Conservation (phyloP, 2,113 vertebrate species). For the Apus apus region DNA sequence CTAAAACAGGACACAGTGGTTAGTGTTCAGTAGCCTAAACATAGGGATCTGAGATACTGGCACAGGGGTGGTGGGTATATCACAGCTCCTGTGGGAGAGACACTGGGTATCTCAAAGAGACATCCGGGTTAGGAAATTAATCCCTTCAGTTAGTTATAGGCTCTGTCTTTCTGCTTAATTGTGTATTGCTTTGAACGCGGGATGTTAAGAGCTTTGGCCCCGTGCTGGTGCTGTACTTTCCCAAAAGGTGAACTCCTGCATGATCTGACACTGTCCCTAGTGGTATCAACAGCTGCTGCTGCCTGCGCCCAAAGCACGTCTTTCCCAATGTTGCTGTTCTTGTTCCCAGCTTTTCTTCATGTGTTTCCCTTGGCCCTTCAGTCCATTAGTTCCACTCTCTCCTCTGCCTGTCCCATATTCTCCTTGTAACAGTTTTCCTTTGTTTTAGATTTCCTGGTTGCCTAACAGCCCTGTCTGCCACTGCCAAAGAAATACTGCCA, state of each 20-base stretch:
- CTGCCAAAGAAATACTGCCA: conserved; percentile 10
- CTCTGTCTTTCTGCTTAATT: not conserved
- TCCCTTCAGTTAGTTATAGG: not conserved
- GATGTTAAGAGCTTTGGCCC: not conserved
- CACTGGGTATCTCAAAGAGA: not conserved
- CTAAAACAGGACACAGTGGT: not conserved
- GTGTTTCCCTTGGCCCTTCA: not conserved
- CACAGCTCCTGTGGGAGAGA: not conserved
- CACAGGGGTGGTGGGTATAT: not conserved
- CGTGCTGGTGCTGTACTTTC: not conserved
- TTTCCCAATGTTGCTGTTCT: not conserved
- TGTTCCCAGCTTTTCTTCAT: not conserved
- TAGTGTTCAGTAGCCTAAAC: not conserved
- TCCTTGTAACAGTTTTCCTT: conserved; percentile 4
- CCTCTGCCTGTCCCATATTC: not conserved
- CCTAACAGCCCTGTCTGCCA: not conserved
- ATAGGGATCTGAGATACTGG: not conserved
- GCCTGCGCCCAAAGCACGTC: not conserved
- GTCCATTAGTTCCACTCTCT: not conserved
- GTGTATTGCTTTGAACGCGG: not conserved
- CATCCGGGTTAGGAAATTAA: not conserved
- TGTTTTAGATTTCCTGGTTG: conserved; percentile 23
- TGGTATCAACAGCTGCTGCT: not conserved
- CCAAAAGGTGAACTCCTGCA: not conserved
- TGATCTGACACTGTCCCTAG: not conserved